These are phyloP conservation scores for Ips typographus DNA, from an alignment of 1,140 invertebrate genomes.

Conservation along the genomic window DNA sequence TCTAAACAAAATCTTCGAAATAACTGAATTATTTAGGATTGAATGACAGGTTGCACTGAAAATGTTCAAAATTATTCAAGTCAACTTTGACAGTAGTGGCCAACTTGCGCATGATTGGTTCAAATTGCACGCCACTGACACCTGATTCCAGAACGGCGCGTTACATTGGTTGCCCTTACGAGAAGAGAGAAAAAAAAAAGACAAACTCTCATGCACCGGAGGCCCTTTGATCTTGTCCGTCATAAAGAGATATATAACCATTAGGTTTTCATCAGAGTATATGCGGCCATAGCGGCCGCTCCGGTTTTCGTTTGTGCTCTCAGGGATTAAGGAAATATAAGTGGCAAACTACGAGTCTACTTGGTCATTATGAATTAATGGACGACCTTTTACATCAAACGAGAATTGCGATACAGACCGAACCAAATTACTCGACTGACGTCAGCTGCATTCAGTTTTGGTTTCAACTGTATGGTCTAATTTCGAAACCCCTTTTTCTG, in stretches of 20 bases:
- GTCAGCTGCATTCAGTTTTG: not conserved
- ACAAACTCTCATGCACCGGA: constrained; percentile 43
- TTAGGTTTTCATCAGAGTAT: constrained; percentile 53
- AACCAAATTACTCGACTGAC: not conserved
- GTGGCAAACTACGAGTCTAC: constrained; percentile 51
- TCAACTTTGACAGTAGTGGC: too few relatives aligned
- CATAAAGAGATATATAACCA: constrained; percentile 54
- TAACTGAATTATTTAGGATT: too few relatives aligned
- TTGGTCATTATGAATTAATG: constrained; percentile 54
- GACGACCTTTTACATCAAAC: constrained; percentile 53
- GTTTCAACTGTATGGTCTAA: not conserved
- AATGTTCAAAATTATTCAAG: too few relatives aligned
- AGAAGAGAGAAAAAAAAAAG: constrained; percentile 49
- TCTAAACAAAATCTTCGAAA: too few relatives aligned
- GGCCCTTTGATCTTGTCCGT: constrained; percentile 51
- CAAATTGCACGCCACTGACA: too few relatives aligned
- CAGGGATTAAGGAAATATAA: constrained; percentile 54
- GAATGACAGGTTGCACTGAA: too few relatives aligned
- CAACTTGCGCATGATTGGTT: too few relatives aligned
- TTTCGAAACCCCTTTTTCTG: not conserved
- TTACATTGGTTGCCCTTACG: constrained; percentile 25
- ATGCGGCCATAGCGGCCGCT: constrained; percentile 46
- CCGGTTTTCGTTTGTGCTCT: constrained; percentile 49
- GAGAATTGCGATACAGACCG: constrained; percentile 47
- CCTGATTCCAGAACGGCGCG: too few relatives aligned